These are phyloP conservation scores for Apus apus DNA, from an alignment of 2,113 vertebrate species.

Conservation along the genomic window DNA sequence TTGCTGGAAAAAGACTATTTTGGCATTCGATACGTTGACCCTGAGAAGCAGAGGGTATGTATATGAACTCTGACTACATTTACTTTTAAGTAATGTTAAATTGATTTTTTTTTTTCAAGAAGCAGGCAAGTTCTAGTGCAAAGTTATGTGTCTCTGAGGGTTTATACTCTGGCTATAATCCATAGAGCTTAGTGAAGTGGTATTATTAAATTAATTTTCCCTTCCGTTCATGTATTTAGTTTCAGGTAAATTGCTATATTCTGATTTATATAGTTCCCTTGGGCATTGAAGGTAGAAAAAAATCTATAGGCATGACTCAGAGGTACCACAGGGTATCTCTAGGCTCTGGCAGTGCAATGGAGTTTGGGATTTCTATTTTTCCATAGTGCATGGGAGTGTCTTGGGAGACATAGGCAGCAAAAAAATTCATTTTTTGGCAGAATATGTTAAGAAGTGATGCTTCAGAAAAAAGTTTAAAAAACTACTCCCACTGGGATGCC, in stretches of 20 bases:
- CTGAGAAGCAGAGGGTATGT: constrained; percentile 95
- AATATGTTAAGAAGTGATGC: background rate
- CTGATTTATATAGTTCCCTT: background rate
- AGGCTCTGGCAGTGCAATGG: background rate
- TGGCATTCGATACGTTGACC: constrained; percentile 96
- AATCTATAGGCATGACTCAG: background rate
- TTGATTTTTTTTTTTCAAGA: background rate
- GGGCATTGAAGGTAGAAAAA: background rate
- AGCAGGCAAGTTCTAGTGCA: background rate
- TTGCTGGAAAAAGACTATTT: constrained; percentile 98
- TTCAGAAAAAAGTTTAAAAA: background rate
- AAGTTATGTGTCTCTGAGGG: background rate
- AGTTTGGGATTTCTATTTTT: background rate
- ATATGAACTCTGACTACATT: background rate
- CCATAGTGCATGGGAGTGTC: background rate
- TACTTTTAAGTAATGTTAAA: background rate
- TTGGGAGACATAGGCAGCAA: background rate
- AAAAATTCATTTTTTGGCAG: background rate
- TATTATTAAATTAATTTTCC: background rate
- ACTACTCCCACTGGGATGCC: background rate
- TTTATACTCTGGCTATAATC: background rate
- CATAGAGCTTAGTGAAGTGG: background rate
- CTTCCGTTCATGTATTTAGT: background rate
- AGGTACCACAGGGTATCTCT: background rate
- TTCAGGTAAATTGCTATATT: background rate